Evolutionary conservation across 2,888 invertebrate genomes (phyloP).

Genomic region (Xylocampa areola): DNA sequence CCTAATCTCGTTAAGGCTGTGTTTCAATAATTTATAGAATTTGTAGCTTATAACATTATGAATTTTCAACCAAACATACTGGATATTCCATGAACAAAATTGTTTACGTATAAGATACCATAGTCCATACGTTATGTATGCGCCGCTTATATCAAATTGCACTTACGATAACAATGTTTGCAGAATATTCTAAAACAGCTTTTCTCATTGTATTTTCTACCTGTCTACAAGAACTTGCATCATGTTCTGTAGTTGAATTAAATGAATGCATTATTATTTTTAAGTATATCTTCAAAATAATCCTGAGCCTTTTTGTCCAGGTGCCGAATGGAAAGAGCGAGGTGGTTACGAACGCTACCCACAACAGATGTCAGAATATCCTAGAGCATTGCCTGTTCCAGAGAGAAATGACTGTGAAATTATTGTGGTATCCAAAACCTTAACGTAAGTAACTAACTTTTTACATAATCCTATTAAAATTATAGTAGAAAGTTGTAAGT

Average conservation of each 20-base stretch:
- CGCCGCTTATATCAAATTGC: conserved; percentile 17
- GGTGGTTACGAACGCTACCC: conserved; percentile 75
- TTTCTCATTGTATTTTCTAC: too few relatives aligned
- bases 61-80: too few relatives aligned
- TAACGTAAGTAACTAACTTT: conserved; percentile 91
- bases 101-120: not conserved
- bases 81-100: not conserved
- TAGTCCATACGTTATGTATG: not conserved
- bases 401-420: conserved; percentile 97
- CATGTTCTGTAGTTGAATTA: too few relatives aligned
- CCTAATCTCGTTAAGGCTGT: too few relatives aligned
- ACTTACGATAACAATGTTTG: not conserved
- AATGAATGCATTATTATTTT: too few relatives aligned
- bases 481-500: too few relatives aligned
- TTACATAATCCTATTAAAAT: too few relatives aligned
- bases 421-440: conserved; percentile 94
- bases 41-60: too few relatives aligned
- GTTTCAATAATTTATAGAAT: too few relatives aligned
- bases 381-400: conserved; percentile 79
- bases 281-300: too few relatives aligned
- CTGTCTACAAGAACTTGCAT: too few relatives aligned
- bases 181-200: not conserved
- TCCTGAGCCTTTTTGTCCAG: conserved; percentile 32
- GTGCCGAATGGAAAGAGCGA: conserved; percentile 77
- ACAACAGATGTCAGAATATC: conserved; percentile 73